A percentile compares a stretch with the other conserved stretches of the same genome.
Conservation (phyloP, 1,140 invertebrate genomes). For the Araneus ventricosus region DNA sequence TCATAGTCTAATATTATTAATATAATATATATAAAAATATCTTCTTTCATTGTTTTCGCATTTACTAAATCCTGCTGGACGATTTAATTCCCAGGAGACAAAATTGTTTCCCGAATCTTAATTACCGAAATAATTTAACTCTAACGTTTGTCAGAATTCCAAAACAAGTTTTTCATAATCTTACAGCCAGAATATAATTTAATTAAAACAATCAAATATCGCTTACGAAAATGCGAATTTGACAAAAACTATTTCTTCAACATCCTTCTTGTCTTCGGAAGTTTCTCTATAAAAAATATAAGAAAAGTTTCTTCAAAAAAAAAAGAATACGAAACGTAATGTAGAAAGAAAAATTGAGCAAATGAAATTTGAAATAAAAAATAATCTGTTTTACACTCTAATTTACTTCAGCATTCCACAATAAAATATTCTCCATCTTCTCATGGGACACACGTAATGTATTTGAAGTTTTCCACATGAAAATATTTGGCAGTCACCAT, state of each 20-base stretch:
- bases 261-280: background rate
- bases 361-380: background rate
- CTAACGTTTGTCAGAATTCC: too few relatives aligned
- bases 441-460: constrained; percentile 49
- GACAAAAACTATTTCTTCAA: constrained; percentile 29
- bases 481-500: background rate
- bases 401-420: constrained; percentile 54
- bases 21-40: too few relatives aligned
- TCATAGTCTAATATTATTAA: too few relatives aligned
- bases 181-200: background rate
- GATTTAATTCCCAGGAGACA: too few relatives aligned
- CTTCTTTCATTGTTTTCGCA: too few relatives aligned
- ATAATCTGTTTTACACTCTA: background rate
- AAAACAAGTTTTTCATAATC: too few relatives aligned
- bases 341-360: background rate
- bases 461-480: constrained; percentile 42
- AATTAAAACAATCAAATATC: background rate
- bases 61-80: too few relatives aligned
- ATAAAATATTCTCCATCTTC: constrained; percentile 61
- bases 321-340: background rate
- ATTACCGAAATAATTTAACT: too few relatives aligned
- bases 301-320: background rate
- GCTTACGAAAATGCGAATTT: constrained; percentile 54
- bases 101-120: too few relatives aligned
- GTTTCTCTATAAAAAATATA: background rate